Conservation (phyloP, 2,113 vertebrate genomes). For the Ochotona princeps region DNA sequence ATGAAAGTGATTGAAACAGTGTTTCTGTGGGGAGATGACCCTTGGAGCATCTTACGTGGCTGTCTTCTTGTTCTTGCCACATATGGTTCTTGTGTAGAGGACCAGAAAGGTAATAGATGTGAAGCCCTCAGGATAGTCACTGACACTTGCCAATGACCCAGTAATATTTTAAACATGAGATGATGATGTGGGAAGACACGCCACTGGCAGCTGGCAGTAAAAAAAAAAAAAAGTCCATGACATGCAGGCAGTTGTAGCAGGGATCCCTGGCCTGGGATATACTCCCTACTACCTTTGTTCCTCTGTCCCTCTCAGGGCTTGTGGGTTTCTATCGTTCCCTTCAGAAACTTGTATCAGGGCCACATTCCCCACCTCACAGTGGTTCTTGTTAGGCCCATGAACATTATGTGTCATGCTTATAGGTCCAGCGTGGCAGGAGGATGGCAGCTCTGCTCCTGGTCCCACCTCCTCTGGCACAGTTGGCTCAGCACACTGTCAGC, state of each 20-base stretch:
- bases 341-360: background rate
- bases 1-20: no score
- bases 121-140: background rate
- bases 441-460: background rate
- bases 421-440: background rate
- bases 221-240: background rate
- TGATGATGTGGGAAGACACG: background rate
- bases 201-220: background rate
- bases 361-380: background rate
- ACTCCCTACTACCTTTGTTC: background rate
- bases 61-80: no score
- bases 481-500: conserved; percentile 55
- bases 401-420: background rate
- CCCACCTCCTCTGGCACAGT: no score
- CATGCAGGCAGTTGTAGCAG: no score
- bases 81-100: background rate
- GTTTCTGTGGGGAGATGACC: no score
- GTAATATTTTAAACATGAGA: background rate
- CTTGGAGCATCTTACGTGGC: no score
- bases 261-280: background rate
- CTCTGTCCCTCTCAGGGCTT: background rate
- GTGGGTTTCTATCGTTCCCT: background rate
- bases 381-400: background rate
- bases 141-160: background rate
- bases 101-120: background rate